Evolutionary conservation across 2,888 invertebrate genomes (phyloP).

Genomic region (Brenthis ino): DNA sequence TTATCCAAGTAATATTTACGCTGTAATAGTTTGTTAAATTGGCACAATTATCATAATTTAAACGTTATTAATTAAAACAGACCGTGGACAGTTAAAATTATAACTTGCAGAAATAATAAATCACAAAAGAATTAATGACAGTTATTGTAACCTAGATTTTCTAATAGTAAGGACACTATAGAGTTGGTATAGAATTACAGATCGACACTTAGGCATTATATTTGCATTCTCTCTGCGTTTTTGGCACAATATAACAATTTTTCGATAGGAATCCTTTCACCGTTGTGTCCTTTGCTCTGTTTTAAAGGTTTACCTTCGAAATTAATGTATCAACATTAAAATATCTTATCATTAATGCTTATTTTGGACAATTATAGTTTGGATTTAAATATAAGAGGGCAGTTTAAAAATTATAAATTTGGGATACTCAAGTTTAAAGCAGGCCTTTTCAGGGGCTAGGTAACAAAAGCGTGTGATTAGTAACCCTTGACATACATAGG

Average conservation of each 20-base stretch:
- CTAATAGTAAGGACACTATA: slow-evolving; percentile 37
- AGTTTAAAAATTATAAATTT: slow-evolving; percentile 3
- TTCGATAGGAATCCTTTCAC: slow-evolving; percentile 2
- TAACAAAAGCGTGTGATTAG: slow-evolving; percentile 74
- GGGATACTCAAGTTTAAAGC: slow-evolving; percentile 24
- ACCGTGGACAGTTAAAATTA: slow-evolving; percentile 28
- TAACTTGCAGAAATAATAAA: slow-evolving; percentile 37
- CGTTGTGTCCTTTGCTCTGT: slow-evolving; percentile 10
- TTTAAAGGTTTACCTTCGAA: slow-evolving; percentile 11
- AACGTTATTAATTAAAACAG: slow-evolving; percentile 26
- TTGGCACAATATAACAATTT: slow-evolving; percentile 15
- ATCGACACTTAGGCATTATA: slow-evolving; percentile 17
- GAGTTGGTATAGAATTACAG: slow-evolving; percentile 35
- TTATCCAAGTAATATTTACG: slow-evolving; percentile 5
- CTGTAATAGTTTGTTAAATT: slow-evolving; percentile 7
- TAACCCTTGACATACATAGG: slow-evolving; percentile 79
- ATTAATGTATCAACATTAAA: slow-evolving; percentile 1
- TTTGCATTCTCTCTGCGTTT: slow-evolving; percentile 27
- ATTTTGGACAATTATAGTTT: not conserved
- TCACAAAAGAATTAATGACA: slow-evolving; percentile 41
- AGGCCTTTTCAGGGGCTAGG: slow-evolving; percentile 59
- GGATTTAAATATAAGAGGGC: not conserved
- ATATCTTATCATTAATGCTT: not conserved
- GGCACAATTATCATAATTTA: slow-evolving; percentile 22
- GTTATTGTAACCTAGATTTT: slow-evolving; percentile 41